Evolutionary conservation across 2,113 vertebrate species (phyloP).

Genomic region (Chaetodon trifascialis): DNA sequence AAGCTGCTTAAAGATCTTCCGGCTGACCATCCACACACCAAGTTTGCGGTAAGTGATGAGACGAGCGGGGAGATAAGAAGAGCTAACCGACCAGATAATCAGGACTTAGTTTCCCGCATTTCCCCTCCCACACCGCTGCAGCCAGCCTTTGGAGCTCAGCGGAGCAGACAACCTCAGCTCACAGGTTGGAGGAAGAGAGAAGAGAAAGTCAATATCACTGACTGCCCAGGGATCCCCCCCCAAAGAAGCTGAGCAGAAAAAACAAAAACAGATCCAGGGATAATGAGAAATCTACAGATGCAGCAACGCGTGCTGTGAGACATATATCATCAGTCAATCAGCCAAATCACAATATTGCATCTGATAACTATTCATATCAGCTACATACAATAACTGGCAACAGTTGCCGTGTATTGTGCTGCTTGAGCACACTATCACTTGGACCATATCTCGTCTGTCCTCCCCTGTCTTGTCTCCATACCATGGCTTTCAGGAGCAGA

Average conservation of each 20-base stretch:
- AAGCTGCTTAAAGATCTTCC: constrained; percentile 29
- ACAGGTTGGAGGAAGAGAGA: constrained; percentile 49
- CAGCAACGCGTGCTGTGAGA: background rate
- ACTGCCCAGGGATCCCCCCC: constrained; percentile 33
- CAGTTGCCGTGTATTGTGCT: background rate
- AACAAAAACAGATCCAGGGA: constrained; percentile 8
- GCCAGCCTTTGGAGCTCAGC: constrained; percentile 62
- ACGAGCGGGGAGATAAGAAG: constrained; percentile 52
- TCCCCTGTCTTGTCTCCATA: background rate
- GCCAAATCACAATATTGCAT: background rate
- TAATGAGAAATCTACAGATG: constrained; percentile 19
- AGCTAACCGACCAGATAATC: constrained; percentile 70
- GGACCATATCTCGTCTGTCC: constrained; percentile 1
- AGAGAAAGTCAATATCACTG: constrained; percentile 66
- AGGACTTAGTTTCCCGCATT: constrained; percentile 52
- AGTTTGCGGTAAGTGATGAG: constrained; percentile 46
- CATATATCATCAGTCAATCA: background rate
- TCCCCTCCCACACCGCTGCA: constrained; percentile 36
- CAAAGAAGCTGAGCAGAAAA: constrained; percentile 33
- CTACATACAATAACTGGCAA: background rate
- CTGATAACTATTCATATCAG: background rate
- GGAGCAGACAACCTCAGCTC: constrained; percentile 58
- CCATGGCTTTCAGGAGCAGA: background rate
- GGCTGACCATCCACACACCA: constrained; percentile 26
- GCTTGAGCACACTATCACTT: background rate